Evolutionary conservation across 1,140 invertebrate species (phyloP).

Genomic region (Musca vetustissima): DNA sequence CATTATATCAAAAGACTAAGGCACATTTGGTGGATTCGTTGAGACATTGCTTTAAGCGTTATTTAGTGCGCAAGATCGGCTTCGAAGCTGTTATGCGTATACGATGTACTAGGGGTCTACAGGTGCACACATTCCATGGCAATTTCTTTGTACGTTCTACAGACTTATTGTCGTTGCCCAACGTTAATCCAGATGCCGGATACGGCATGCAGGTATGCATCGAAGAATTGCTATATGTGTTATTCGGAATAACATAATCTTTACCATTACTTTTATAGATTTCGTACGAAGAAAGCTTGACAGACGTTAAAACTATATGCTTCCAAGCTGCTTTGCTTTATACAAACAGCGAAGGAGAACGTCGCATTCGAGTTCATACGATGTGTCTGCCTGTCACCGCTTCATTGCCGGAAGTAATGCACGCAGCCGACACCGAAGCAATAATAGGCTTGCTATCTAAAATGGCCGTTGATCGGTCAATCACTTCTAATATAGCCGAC

Average conservation of each 20-base stretch:
- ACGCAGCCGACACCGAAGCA: slow-evolving; percentile 93
- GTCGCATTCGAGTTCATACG: slow-evolving; percentile 96
- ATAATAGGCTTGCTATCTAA: slow-evolving; percentile 90
- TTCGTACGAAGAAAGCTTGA: slow-evolving; percentile 79
- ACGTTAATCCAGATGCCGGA: slow-evolving; percentile 96
- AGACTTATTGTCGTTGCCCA: slow-evolving; percentile 93
- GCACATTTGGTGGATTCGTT: slow-evolving; percentile 73
- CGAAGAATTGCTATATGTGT: neutral
- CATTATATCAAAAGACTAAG: slow-evolving; percentile 79
- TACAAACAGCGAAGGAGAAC: slow-evolving; percentile 96
- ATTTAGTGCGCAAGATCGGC: slow-evolving; percentile 95
- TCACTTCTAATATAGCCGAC: slow-evolving; percentile 82
- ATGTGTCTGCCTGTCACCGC: slow-evolving; percentile 88
- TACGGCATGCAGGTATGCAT: slow-evolving; percentile 96
- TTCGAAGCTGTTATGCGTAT: slow-evolving; percentile 99
- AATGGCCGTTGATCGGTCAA: slow-evolving; percentile 95
- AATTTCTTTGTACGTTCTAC: slow-evolving; percentile 99
- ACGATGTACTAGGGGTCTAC: slow-evolving; percentile 87
- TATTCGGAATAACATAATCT: neutral
- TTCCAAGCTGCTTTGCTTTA: slow-evolving; percentile 98
- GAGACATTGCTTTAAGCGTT: slow-evolving; percentile 78
- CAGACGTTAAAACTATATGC: slow-evolving; percentile 85
- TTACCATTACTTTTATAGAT: slow-evolving; percentile 34
- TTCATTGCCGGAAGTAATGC: slow-evolving; percentile 82
- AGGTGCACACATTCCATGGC: slow-evolving; percentile 98